These are phyloP conservation scores for Argopecten irradians DNA, from an alignment of 1,140 invertebrate genomes.

Conservation along the genomic window DNA sequence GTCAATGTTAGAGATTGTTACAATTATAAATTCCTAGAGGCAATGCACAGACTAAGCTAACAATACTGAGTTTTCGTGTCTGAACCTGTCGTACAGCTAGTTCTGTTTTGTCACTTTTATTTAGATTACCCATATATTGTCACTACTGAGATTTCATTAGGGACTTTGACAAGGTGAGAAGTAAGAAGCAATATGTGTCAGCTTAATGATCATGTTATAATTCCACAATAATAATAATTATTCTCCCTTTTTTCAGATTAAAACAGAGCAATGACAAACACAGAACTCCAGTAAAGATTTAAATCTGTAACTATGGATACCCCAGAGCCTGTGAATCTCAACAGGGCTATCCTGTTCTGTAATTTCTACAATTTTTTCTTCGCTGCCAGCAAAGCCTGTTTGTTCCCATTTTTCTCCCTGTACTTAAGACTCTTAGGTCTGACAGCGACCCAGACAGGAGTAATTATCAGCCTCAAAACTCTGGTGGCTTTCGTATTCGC, in stretches of 20 bases:
- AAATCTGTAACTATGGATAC: constrained; percentile 45
- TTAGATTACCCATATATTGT: no score
- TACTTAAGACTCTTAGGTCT: constrained; percentile 71
- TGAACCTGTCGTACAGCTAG: no score
- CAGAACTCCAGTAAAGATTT: background rate
- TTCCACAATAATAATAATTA: no score
- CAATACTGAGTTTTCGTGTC: no score
- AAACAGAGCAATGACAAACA: background rate
- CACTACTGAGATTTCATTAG: no score
- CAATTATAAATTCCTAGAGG: no score
- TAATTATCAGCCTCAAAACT: constrained; percentile 70
- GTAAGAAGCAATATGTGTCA: no score
- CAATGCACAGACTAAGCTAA: no score
- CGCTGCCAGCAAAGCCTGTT: constrained; percentile 69
- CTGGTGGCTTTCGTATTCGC: constrained; percentile 70
- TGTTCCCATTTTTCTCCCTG: constrained; percentile 73
- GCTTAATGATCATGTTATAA: no score
- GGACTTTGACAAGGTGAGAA: no score
- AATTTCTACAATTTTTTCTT: constrained; percentile 72
- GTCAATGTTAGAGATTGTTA: no score
- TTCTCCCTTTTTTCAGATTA: background rate
- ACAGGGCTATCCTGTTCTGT: constrained; percentile 63
- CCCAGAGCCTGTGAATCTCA: constrained; percentile 65
- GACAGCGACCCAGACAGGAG: constrained; percentile 68
- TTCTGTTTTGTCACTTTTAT: no score